Evolutionary conservation across 2,113 vertebrate species (phyloP), one percentile per base, ranked within the genome.

Genomic region (Hyperopisus bebe): DNA sequence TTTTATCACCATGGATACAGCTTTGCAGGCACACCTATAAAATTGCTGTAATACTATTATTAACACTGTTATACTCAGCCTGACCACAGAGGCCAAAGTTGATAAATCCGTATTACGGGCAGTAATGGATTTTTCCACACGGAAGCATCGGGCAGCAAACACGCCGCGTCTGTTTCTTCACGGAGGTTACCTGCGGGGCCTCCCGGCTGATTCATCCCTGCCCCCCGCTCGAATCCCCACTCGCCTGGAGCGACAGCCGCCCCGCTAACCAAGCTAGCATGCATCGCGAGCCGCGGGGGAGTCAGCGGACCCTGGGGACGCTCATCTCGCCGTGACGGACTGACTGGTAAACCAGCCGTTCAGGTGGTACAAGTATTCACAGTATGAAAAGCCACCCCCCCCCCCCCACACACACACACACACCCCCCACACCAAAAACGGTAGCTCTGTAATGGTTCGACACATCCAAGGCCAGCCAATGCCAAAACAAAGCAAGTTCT

Each of bases 81-180:
- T 19, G 35, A 42, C 15, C 74, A 80, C 74, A 80, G 31, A 39
- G 74, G 74, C 74, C 74, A 80, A 80, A 80, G 74, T 42, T 80
- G 74, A 80, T 80, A 80, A 80, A 80, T 80, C 74, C 35, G 35
- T 42, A 80, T 80, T 42, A 80, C 13, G 31, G 74, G 4, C 74
- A 17, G 74, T 80, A 80, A 80, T 80, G 74, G 74, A 42, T 80
- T 80, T 80, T 80, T 80, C 74, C 74, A 80, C 74, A 80, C 74
- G 35, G 74, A 80, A 42, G 74, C 35, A 2, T 8, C 35, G 35
- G 35, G 10, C 74, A 19, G 74, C 15, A 42, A 48, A 48, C 44
- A 6, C 44, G 10, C 46, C 19, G 24, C 21, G 44, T 85, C 46
- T 48, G 46, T 46, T 85, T 44, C 10, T 44, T 27, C 42, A 21